Percentiles rank a stretch among this genome's conserved stretches.
phyloP scores from a whole-genome alignment of 2,797 vertebrate species.

The Myiotriccus ornatus region DNA sequence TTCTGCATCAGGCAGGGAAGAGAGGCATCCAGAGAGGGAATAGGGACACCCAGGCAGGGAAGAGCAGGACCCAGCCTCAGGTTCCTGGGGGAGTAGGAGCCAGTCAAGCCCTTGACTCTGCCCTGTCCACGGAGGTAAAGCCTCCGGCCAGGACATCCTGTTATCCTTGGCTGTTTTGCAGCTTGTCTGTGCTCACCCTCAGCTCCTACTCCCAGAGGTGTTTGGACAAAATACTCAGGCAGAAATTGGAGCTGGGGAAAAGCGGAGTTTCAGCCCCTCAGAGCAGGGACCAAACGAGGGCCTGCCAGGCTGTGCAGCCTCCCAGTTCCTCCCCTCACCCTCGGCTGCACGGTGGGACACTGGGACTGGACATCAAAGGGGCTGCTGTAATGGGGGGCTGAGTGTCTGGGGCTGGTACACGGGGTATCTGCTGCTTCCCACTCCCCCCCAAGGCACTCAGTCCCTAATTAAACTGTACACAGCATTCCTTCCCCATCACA shows the following conservation, averaged over 20 bases:
- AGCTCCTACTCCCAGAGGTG: background rate
- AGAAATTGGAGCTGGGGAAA: background rate
- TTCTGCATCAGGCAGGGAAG: rapidly evolving
- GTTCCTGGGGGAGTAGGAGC: background rate
- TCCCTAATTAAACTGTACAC: constrained; percentile 49
- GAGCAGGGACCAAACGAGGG: background rate
- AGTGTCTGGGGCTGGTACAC: background rate
- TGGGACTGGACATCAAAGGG: constrained; percentile 50
- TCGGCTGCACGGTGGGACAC: background rate
- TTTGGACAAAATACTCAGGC: background rate
- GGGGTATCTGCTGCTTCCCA: background rate
- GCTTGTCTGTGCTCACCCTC: background rate
- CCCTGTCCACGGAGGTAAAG: background rate
- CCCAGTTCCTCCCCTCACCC: background rate
- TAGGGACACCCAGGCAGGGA: background rate
- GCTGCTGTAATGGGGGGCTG: background rate
- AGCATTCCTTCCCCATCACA: constrained; percentile 57
- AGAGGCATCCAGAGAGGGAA: background rate
- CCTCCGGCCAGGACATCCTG: rapidly evolving
- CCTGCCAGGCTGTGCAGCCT: background rate
- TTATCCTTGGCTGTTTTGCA: background rate
- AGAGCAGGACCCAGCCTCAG: background rate
- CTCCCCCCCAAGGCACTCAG: background rate
- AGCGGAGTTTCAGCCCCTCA: rapidly evolving
- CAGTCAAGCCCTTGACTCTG: background rate